Evolutionary conservation across 2,113 vertebrate species (phyloP).

Genomic region (Cyanoramphus novaezelandiae): DNA sequence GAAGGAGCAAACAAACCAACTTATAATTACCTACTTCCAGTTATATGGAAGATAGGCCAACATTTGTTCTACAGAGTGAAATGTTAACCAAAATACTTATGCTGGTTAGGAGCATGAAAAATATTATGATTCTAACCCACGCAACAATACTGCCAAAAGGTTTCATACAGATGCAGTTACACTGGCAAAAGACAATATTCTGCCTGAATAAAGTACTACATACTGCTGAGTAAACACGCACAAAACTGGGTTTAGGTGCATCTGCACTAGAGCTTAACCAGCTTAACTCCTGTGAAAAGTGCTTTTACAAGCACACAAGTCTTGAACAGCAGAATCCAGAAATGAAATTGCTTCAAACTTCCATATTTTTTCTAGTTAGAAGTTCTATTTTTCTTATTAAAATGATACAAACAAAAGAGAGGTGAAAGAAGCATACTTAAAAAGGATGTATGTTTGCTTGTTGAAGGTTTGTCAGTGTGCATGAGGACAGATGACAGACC

Average conservation of each 20-base stretch:
- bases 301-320: neutral
- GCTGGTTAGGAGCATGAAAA: neutral
- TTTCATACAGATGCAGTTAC: neutral
- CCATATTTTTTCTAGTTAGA: neutral
- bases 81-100: neutral
- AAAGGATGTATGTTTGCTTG: neutral
- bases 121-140: neutral
- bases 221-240: neutral
- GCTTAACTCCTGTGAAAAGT: neutral
- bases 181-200: neutral
- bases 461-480: neutral
- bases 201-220: neutral
- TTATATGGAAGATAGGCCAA: neutral
- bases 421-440: too few species aligned
- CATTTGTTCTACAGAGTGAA: neutral
- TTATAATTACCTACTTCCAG: slow-evolving; percentile 41
- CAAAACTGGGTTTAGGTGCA: neutral
- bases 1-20: slow-evolving; percentile 45
- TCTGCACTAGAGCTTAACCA: neutral
- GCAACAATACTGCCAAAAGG: neutral
- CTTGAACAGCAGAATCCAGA: neutral
- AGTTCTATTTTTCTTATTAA: neutral
- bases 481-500: neutral
- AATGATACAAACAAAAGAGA: neutral
- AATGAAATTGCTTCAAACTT: neutral